These are phyloP conservation scores for Scophthalmus maximus DNA, from an alignment of 2,113 vertebrate species.

Conservation along the genomic window DNA sequence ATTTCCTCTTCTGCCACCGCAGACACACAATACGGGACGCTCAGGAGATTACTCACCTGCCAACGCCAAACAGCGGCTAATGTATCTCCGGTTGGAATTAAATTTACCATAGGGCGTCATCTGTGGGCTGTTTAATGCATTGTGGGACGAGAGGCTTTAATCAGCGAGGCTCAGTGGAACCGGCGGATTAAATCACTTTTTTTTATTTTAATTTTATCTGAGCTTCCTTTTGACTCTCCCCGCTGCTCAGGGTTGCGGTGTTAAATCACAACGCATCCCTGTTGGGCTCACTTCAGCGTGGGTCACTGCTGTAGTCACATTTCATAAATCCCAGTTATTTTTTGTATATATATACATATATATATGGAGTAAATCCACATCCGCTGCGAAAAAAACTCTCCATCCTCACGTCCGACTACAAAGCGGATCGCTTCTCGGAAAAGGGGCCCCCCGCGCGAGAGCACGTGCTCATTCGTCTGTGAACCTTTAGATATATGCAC, in stretches of 20 bases:
- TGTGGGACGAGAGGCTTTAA: slow-evolving; percentile 77
- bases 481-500: not conserved
- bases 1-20: slow-evolving; percentile 41
- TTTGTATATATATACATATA: too few relatives aligned
- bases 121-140: slow-evolving; percentile 80
- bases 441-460: slow-evolving; percentile 1
- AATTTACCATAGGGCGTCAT: slow-evolving; percentile 78
- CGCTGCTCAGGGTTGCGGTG: slow-evolving; percentile 71
- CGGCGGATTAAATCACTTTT: slow-evolving; percentile 80
- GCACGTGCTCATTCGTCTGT: not conserved
- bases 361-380: slow-evolving; percentile 67
- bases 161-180: slow-evolving; percentile 72
- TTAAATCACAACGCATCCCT: slow-evolving; percentile 78
- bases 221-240: slow-evolving; percentile 77
- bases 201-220: too few relatives aligned
- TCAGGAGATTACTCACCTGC: slow-evolving; percentile 72
- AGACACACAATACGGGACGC: slow-evolving; percentile 41
- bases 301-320: slow-evolving; percentile 76
- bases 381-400: slow-evolving; percentile 54
- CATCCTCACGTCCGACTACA: slow-evolving; percentile 31
- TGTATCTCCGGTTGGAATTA: slow-evolving; percentile 74
- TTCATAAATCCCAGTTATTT: slow-evolving; percentile 78
- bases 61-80: slow-evolving; percentile 74
- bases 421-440: slow-evolving; percentile 38
- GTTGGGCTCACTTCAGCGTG: slow-evolving; percentile 74